Evolutionary conservation across 2,113 vertebrate species (phyloP).

Genomic region (Psephotus haematonotus): DNA sequence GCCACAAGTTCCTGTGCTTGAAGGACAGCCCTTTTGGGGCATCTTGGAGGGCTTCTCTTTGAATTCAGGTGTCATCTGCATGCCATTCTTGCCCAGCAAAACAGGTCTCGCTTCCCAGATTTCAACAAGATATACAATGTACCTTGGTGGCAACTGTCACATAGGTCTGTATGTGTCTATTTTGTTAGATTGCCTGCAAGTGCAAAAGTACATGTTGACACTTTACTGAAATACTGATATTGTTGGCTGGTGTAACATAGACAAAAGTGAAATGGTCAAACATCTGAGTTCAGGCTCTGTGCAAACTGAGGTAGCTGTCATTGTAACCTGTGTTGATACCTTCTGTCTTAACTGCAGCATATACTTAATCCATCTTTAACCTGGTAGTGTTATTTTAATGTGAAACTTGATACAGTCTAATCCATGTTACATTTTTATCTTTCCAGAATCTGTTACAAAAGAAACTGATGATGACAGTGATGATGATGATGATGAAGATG

Average conservation of each 20-base stretch:
- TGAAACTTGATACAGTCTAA: background rate
- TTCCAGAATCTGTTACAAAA: constrained; percentile 56
- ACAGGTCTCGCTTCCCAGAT: rapidly evolving
- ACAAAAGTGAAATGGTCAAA: background rate
- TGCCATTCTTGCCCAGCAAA: background rate
- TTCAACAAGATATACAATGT: rapidly evolving
- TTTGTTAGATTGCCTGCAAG: background rate
- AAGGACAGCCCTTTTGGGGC: background rate
- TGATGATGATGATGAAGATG: constrained; percentile 66
- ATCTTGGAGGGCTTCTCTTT: background rate
- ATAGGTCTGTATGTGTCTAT: background rate
- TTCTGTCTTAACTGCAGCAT: background rate
- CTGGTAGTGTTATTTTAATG: background rate
- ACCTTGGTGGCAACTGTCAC: background rate
- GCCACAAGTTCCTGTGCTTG: background rate
- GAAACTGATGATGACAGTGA: constrained; percentile 54
- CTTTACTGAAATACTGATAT: background rate
- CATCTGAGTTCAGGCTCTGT: background rate
- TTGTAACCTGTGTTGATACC: no score
- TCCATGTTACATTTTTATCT: background rate
- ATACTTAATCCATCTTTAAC: background rate
- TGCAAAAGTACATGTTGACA: background rate
- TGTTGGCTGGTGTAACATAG: background rate
- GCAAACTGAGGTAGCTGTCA: no score
- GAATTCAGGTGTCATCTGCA: background rate